Percentiles rank a stretch among this genome's conserved stretches.
Conservation (phyloP, 2,113 vertebrate species). For the Erpornis zantholeuca region DNA sequence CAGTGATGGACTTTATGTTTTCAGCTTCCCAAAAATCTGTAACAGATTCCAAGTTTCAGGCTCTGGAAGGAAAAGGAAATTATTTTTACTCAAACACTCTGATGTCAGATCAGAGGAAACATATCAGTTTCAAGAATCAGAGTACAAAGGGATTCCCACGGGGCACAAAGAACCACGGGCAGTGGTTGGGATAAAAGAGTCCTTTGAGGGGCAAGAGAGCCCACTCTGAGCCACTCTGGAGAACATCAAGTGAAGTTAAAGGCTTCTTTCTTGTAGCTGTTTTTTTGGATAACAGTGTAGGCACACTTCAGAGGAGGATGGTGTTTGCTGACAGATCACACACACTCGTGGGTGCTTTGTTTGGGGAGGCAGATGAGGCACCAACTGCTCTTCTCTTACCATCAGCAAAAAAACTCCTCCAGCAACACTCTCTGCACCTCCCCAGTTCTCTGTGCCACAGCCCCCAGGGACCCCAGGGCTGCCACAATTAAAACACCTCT, state of each 20-base stretch:
- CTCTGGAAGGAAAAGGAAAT: slow-evolving; percentile 25
- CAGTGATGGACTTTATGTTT: background rate
- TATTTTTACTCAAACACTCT: slow-evolving; percentile 30
- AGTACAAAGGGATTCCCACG: slow-evolving; percentile 32
- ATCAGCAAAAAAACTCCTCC: background rate
- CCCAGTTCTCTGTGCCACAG: background rate
- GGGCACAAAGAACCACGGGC: slow-evolving; percentile 6
- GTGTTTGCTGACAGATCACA: slow-evolving; percentile 15
- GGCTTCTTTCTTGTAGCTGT: background rate
- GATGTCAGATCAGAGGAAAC: slow-evolving; percentile 39
- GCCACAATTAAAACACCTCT: background rate
- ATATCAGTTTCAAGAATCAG: slow-evolving; percentile 6
- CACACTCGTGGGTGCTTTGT: background rate
- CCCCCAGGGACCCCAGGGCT: background rate
- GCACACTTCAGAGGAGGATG: background rate
- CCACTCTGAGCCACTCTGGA: background rate
- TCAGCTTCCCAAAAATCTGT: background rate
- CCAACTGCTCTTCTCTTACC: background rate
- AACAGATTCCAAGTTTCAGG: slow-evolving; percentile 19
- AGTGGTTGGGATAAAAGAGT: slow-evolving; percentile 4
- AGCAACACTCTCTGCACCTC: background rate
- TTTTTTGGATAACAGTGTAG: background rate
- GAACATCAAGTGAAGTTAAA: slow-evolving; percentile 15
- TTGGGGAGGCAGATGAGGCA: slow-evolving; percentile 1
- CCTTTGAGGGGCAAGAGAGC: slow-evolving; percentile 32